Base-by-base conservation (phyloP, 2,797 vertebrate genomes). In the Sarcoramphus papa region DNA sequence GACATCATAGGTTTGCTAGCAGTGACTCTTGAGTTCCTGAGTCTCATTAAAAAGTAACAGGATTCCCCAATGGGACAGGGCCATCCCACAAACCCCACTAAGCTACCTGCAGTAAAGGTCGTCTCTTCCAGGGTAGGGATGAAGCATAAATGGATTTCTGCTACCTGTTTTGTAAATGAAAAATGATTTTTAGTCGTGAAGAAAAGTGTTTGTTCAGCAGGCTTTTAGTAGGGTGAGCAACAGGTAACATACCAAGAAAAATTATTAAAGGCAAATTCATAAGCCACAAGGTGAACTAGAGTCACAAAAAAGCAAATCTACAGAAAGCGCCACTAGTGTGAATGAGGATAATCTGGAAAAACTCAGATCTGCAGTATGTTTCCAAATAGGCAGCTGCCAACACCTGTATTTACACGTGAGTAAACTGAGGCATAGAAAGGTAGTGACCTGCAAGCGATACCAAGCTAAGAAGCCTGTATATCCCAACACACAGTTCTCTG, bases 31-130 rank as follows among this genome's bases (percentile, higher is more conserved):
- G 53, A 47, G 33, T 28, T 87, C 48, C 75, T 15, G 47, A 43
- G 43, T 50, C 27, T 59, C 3, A 0, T 65, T 45, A 75, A 78
- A 84, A 78, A 84, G 8, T 20, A 63, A 50, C 4, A 20, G 16
- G 24, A 35, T 41, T 69, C 30, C 62, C 15, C 18, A 23, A 2
- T 0, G 15, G 63, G 22, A 53, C 2, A 1, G 45, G 13, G 5
- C 25, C 20, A 59, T 24, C 40, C 40, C 25, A 65, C n/a, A 64
- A 20, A 25, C 10, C 37, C 33, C 13, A 15, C 6, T 30, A 14
- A 85, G 40, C 30, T 65, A n/a, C 51, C 68, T 90, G 64, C 43
- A 40, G 7, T 10, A 51, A 51, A 37, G 16, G 33, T 16, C 54
- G 15, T 12, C 10, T 64, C 47, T 72, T 54, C 22, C 43, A 69